Conservation (phyloP, 2,888 invertebrate genomes). For the Cremastinae sp. region DNA sequence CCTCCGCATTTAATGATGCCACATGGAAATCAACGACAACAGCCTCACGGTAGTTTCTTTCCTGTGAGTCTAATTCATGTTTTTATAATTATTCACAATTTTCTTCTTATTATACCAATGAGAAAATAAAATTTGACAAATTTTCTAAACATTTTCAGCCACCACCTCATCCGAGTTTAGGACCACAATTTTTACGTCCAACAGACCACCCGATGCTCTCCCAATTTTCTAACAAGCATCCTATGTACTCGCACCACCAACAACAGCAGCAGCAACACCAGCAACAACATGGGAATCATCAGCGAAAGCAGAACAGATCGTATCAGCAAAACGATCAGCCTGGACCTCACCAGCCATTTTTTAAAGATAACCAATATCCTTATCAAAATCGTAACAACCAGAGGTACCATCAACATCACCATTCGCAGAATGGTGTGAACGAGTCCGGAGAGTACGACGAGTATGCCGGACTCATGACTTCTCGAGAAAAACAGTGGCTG, state of each 20-base stretch:
- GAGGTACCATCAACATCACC: constrained; percentile 68
- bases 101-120: background rate
- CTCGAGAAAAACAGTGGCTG: constrained; percentile 97
- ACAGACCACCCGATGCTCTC: constrained; percentile 74
- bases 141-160: constrained; percentile 76
- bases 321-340: constrained; percentile 75
- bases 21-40: constrained; percentile 73
- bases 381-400: constrained; percentile 74
- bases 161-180: constrained; percentile 74
- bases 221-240: constrained; percentile 72
- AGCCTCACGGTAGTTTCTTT: constrained; percentile 74
- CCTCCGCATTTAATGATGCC: constrained; percentile 75
- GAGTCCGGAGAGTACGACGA: constrained; percentile 84
- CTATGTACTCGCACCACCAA: constrained; percentile 69
- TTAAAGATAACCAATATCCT: constrained; percentile 76
- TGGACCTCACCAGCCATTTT: constrained; percentile 74
- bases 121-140: background rate
- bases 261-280: constrained; percentile 72
- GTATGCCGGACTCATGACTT: constrained; percentile 96
- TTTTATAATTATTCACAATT: background rate
- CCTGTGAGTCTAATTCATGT: constrained; percentile 69
- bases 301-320: constrained; percentile 73
- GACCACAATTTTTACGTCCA: constrained; percentile 77
- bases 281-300: constrained; percentile 73
- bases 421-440: constrained; percentile 71